Percentiles rank a stretch among this genome's conserved stretches.
These are phyloP conservation scores for Bufo gargarizans DNA, from an alignment of 2,113 vertebrate genomes.

Conservation along the genomic window DNA sequence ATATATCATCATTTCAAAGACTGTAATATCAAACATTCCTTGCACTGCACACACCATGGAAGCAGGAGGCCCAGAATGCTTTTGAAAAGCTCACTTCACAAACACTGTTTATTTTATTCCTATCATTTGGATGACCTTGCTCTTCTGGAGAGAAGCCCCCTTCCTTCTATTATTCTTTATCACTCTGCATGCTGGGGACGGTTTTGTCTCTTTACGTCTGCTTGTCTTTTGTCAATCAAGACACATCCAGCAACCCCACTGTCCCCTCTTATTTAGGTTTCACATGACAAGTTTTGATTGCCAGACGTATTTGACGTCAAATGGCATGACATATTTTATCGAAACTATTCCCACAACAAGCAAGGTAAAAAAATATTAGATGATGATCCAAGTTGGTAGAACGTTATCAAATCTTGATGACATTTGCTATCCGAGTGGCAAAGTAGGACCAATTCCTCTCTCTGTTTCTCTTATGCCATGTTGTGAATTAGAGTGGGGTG, in stretches of 20 bases:
- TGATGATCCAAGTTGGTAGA: background rate
- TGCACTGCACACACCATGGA: slow-evolving; percentile 69
- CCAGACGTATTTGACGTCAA: background rate
- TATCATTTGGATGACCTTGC: slow-evolving; percentile 77
- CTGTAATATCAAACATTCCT: slow-evolving; percentile 76
- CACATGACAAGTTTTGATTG: background rate
- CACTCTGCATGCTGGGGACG: slow-evolving; percentile 74
- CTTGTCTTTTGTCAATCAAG: slow-evolving; percentile 79
- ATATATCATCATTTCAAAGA: slow-evolving; percentile 77
- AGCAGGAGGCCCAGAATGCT: slow-evolving; percentile 68
- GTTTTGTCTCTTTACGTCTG: slow-evolving; percentile 76
- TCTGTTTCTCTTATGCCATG: background rate
- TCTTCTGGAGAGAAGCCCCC: slow-evolving; percentile 76
- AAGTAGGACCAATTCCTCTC: background rate
- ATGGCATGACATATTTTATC: background rate
- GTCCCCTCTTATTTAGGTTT: slow-evolving; percentile 16
- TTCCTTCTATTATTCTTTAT: slow-evolving; percentile 71
- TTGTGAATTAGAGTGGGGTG: too few relatives aligned
- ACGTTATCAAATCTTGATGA: background rate
- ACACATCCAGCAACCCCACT: slow-evolving; percentile 62
- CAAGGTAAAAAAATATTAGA: background rate
- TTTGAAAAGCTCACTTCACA: slow-evolving; percentile 70
- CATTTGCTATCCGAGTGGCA: background rate
- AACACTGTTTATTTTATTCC: slow-evolving; percentile 81
- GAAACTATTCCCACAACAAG: background rate